Conservation (phyloP, 2,888 invertebrate genomes). For the Tortricodes alternella region DNA sequence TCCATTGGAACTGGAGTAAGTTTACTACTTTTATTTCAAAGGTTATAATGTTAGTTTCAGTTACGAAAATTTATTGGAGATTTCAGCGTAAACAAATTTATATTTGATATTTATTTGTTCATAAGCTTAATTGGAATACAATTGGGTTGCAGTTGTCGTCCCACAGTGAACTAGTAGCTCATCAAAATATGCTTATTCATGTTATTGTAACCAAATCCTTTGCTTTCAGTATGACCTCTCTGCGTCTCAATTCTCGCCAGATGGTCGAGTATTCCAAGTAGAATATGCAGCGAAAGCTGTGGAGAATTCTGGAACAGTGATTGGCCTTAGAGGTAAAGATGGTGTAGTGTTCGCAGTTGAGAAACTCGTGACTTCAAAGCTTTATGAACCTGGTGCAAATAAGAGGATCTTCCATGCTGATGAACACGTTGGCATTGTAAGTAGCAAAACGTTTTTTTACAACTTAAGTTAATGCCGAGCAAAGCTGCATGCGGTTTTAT, state of each 20-base stretch:
- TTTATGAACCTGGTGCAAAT: slow-evolving; percentile 96
- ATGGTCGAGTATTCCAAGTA: slow-evolving; percentile 99
- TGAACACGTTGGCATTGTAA: slow-evolving; percentile 96
- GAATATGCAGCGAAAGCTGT: slow-evolving; percentile 99
- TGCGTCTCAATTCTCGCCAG: slow-evolving; percentile 99
- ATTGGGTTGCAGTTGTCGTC: neutral
- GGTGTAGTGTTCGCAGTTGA: slow-evolving; percentile 99
- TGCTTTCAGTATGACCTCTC: slow-evolving; percentile 97
- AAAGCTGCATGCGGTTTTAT: no score
- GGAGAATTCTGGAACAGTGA: slow-evolving; percentile 98
- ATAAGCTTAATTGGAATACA: neutral
- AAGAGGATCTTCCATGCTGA: slow-evolving; percentile 96
- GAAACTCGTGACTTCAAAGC: slow-evolving; percentile 95
- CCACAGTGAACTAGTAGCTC: neutral
- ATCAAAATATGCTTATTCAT: slow-evolving; percentile 39
- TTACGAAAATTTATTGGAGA: neutral
- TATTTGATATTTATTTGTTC: neutral
- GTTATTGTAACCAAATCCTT: slow-evolving; percentile 26
- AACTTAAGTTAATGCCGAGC: no score
- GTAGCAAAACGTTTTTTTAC: no score
- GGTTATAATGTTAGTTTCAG: slow-evolving; percentile 41
- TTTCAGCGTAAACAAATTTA: neutral
- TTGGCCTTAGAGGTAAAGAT: slow-evolving; percentile 97
- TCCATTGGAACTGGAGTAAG: slow-evolving; percentile 97
- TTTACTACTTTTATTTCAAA: slow-evolving; percentile 43